Evolutionary conservation across 2,888 invertebrate species (phyloP), one percentile per base, ranked within the genome.

Genomic region (Epinotia brunnichana): DNA sequence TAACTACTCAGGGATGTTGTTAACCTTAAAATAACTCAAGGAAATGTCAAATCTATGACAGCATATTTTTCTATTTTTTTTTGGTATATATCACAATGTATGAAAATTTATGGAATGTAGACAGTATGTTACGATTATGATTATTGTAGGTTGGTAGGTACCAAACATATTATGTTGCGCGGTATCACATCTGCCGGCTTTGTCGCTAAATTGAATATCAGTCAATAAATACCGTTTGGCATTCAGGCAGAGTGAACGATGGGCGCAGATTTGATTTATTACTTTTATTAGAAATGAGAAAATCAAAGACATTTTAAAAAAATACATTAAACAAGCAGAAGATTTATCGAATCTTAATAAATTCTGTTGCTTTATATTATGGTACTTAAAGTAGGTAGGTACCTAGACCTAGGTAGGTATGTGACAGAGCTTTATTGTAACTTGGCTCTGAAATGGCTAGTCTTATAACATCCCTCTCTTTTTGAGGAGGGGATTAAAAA

Each of bases 261-360:
- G 64, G 21, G 53, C 64, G 35, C 21, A 19, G 39, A 66, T 66
- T 21, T 66, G 66, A 66, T 66, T 66, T 66, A 66, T 35, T 35
- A 9, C 35, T 35, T 35, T 35, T 35, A 35, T 66, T 66, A 39
- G 24, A 41, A 54, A 21, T 41, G 41, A 13, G 54, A 21, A 54
- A 66, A 66, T 54, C n/a, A 24, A 39, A 54, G 54, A 41, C 39
- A 64, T 53, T 21, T 54, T n/a, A 21, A 21, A 64, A 39, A 64
- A 63, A 53, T 17, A 29, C n/a, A 51, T 10, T 19, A 66, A 54
- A 54, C 54, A n/a, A 15, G 64, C 21, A 2, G 19, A 54, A 19
- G 54, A 54, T 41, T 54, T 39, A 54, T 66, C 41, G 29, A 53
- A 64, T 9, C 9, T 7, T 9, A 9, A 35, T 35, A 9, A 35